These are phyloP conservation scores for Pipistrellus pipistrellus DNA, from an alignment of 2,797 vertebrate genomes.

Conservation along the genomic window DNA sequence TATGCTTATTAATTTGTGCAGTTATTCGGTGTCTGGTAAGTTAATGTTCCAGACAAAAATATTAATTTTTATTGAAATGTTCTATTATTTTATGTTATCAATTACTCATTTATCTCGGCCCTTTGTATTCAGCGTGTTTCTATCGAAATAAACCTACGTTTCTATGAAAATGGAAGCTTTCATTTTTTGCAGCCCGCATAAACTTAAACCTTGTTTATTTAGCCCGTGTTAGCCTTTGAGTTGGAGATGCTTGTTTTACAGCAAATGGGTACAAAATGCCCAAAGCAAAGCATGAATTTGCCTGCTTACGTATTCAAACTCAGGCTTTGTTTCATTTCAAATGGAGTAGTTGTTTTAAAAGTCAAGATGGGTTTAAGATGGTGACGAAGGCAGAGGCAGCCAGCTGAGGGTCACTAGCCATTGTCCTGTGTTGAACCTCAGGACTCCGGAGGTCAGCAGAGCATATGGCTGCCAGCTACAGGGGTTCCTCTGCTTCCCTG, in stretches of 20 bases:
- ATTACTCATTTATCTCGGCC: too few relatives aligned
- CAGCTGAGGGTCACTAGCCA: neutral
- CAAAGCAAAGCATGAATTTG: neutral
- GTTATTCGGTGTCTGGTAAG: too few relatives aligned
- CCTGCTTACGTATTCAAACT: neutral
- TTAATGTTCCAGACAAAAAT: too few relatives aligned
- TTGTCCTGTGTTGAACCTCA: neutral
- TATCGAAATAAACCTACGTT: too few relatives aligned
- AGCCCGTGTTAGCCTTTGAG: too few relatives aligned
- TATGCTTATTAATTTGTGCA: too few relatives aligned
- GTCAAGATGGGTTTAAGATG: neutral
- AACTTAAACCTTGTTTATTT: too few relatives aligned
- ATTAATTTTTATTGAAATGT: too few relatives aligned
- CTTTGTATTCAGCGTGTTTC: too few relatives aligned
- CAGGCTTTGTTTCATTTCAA: slow-evolving; percentile 14
- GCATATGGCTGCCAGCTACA: neutral
- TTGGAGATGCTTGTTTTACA: neutral
- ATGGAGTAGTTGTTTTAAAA: neutral
- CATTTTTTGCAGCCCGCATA: too few relatives aligned
- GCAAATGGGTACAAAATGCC: neutral
- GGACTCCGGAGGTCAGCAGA: neutral
- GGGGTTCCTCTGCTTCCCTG: neutral
- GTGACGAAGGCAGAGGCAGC: neutral
- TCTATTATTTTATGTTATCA: too few relatives aligned
- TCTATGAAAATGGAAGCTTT: too few relatives aligned